Conservation (phyloP, 2,113 vertebrate species). For the Notiomystis cincta region DNA sequence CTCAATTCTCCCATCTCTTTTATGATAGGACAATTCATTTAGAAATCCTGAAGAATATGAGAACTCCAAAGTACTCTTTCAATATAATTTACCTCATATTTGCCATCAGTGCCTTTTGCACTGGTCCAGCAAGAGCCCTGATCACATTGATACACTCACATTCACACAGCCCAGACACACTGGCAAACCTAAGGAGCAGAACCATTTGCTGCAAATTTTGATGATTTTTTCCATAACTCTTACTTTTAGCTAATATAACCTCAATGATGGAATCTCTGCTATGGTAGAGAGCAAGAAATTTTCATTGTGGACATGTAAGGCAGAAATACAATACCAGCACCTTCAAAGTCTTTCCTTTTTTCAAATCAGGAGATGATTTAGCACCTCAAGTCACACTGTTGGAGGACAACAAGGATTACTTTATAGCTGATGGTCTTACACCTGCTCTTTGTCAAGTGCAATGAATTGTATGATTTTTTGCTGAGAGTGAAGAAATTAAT, state of each 20-base stretch:
- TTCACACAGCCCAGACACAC: neutral
- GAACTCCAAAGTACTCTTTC: neutral
- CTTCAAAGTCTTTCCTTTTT: neutral
- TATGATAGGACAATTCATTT: neutral
- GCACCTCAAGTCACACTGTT: neutral
- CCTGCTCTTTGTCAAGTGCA: neutral
- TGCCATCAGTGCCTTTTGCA: neutral
- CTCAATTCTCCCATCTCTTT: neutral
- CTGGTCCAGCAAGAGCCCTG: neutral
- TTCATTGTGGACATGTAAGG: neutral
- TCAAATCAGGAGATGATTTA: neutral
- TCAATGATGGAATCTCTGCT: neutral
- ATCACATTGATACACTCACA: neutral
- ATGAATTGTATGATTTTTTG: neutral
- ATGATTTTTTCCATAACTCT: neutral
- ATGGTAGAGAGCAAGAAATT: neutral
- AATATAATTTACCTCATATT: neutral
- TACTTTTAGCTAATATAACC: neutral
- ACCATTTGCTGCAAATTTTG: neutral
- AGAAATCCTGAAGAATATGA: neutral
- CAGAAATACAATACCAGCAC: neutral
- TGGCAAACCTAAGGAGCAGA: neutral
- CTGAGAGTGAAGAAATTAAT: neutral
- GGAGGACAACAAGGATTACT: neutral
- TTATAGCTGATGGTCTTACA: neutral